Evolutionary conservation across 2,888 invertebrate species (phyloP).

Genomic region (Chirona hameri): DNA sequence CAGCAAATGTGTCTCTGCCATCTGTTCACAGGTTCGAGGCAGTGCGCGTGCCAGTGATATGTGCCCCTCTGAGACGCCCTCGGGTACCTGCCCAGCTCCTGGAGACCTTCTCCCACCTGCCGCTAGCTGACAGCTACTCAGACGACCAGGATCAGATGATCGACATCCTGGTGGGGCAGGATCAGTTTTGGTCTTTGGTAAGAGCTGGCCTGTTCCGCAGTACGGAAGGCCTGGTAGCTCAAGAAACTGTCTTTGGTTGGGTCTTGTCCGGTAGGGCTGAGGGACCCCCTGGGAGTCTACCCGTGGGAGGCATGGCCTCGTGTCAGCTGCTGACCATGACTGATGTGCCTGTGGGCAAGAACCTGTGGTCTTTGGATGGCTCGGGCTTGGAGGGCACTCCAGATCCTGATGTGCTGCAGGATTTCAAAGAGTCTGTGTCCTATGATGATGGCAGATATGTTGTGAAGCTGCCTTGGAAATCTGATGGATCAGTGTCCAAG

Average conservation of each 20-base stretch:
- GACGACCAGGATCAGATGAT: background rate
- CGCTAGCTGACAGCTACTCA: background rate
- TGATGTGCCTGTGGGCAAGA: no score
- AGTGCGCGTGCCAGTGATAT: background rate
- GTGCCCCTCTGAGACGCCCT: background rate
- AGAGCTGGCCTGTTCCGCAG: background rate
- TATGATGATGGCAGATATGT: no score
- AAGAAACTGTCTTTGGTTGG: no score
- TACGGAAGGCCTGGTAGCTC: no score
- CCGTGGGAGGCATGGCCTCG: background rate
- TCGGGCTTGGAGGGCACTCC: background rate
- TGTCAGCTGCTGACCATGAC: background rate
- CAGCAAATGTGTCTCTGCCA: background rate
- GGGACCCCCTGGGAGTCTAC: background rate
- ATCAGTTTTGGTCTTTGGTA: background rate
- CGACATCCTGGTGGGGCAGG: background rate
- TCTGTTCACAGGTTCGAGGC: background rate
- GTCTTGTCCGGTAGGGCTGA: no score
- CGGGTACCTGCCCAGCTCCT: background rate
- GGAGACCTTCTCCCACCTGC: background rate
- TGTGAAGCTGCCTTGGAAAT: no score
- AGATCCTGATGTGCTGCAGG: no score
- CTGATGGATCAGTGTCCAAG: background rate
- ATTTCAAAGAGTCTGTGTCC: no score
- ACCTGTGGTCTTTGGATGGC: background rate